Conservation (phyloP, 1,140 invertebrate genomes). For the Periplaneta americana region DNA sequence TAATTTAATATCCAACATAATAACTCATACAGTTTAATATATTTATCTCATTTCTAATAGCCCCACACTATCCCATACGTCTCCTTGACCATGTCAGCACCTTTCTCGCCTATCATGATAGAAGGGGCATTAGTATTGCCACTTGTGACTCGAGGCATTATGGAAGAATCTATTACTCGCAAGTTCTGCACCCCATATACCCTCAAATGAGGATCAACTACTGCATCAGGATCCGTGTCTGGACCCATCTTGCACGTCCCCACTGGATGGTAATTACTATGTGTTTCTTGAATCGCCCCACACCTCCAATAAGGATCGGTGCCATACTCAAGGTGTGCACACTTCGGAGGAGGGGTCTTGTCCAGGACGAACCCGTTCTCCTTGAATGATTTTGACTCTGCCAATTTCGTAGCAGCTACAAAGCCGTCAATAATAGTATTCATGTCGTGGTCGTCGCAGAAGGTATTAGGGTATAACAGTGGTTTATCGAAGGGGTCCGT, state of each 20-base stretch:
- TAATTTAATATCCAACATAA: too few species aligned
- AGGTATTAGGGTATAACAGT: constrained; percentile 85
- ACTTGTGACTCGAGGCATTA: constrained; percentile 23
- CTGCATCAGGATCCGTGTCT: constrained; percentile 18
- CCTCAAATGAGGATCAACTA: constrained; percentile 26
- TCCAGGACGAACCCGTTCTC: background rate
- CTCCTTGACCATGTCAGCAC: constrained; percentile 47
- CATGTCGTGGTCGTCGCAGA: constrained; percentile 73
- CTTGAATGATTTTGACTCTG: background rate
- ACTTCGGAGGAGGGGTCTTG: constrained; percentile 24
- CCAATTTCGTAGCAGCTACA: background rate
- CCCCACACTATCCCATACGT: constrained; percentile 24
- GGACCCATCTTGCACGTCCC: constrained; percentile 40
- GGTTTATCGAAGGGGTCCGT: constrained; percentile 76
- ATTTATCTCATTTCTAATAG: too few species aligned
- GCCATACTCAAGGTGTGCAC: constrained; percentile 22
- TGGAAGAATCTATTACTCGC: constrained; percentile 28
- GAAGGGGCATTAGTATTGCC: constrained; percentile 44
- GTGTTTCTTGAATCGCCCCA: constrained; percentile 21
- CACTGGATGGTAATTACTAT: constrained; percentile 17
- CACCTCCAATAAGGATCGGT: constrained; percentile 28
- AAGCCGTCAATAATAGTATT: constrained; percentile 57
- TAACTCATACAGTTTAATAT: too few species aligned
- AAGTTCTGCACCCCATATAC: constrained; percentile 30
- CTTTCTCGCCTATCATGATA: constrained; percentile 55